A percentile compares a stretch with the other conserved stretches of the same genome.
Evolutionary conservation across 2,888 invertebrate species (phyloP).

Genomic region (Cylloceria caligata): DNA sequence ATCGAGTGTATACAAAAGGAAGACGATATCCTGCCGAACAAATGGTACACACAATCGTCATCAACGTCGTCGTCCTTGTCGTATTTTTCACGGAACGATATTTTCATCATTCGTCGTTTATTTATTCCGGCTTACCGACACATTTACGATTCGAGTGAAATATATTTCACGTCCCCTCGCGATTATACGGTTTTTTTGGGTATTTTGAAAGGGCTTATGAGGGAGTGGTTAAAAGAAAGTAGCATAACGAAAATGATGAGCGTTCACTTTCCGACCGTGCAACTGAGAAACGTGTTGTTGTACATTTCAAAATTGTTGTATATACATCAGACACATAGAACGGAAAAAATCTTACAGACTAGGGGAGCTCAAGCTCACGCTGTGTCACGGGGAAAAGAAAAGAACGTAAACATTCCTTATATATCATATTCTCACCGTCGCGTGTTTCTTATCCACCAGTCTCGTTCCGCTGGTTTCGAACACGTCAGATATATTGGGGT

Average conservation of each 20-base stretch:
- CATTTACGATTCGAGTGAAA: conserved; percentile 48
- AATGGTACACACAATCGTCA: conserved; percentile 31
- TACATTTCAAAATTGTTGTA: background rate
- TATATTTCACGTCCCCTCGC: conserved; percentile 27
- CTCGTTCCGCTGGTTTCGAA: conserved; percentile 14
- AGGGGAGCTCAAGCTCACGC: conserved; percentile 24
- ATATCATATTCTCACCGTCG: conserved; percentile 62
- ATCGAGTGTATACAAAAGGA: conserved; percentile 35
- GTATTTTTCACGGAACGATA: conserved; percentile 40
- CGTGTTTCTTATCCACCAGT: conserved; percentile 13
- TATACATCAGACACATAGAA: background rate
- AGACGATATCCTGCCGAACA: background rate
- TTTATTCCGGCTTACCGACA: conserved; percentile 43
- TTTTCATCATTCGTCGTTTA: conserved; percentile 58
- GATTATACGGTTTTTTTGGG: conserved; percentile 32
- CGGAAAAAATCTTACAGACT: conserved; percentile 8
- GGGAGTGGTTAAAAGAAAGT: conserved; percentile 37
- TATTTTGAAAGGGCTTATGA: background rate
- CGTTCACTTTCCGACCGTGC: conserved; percentile 45
- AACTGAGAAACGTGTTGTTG: conserved; percentile 3
- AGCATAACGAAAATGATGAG: conserved; percentile 53
- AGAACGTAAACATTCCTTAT: conserved; percentile 64
- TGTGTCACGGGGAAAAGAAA: conserved; percentile 41
- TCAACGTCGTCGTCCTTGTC: conserved; percentile 38
- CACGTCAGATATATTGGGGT: conserved; percentile 34